Evolutionary conservation across 2,113 vertebrate species (phyloP).

Genomic region (Scytalopus superciliaris): DNA sequence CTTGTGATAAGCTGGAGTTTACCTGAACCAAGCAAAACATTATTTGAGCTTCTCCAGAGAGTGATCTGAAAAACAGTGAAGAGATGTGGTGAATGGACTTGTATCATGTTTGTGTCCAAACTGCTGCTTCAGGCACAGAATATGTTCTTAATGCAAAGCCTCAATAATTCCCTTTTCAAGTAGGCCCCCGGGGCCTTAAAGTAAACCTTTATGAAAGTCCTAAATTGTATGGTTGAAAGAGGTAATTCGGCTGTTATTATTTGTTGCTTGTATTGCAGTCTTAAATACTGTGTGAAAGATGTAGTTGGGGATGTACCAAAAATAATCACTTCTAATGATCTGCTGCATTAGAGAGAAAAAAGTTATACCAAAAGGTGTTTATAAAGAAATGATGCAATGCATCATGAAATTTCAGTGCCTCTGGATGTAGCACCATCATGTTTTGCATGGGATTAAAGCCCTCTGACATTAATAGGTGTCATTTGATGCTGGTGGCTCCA

Average conservation of each 20-base stretch:
- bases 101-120: neutral
- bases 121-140: neutral
- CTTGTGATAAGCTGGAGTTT: neutral
- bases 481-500: neutral
- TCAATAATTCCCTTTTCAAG: neutral
- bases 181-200: neutral
- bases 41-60: neutral
- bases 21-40: neutral
- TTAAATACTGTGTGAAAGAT: neutral
- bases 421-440: neutral
- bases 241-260: neutral
- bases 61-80: neutral
- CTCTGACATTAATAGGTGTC: neutral
- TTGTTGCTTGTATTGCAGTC: neutral
- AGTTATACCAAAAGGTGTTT: neutral
- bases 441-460: neutral
- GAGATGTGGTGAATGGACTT: neutral
- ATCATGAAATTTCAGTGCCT: neutral
- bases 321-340: neutral
- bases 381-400: neutral
- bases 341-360: neutral
- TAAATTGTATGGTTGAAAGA: neutral
- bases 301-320: neutral
- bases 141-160: neutral
- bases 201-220: neutral